Evolutionary conservation across 1,140 invertebrate genomes (phyloP).

Genomic region (Diabrotica undecimpunctata): DNA sequence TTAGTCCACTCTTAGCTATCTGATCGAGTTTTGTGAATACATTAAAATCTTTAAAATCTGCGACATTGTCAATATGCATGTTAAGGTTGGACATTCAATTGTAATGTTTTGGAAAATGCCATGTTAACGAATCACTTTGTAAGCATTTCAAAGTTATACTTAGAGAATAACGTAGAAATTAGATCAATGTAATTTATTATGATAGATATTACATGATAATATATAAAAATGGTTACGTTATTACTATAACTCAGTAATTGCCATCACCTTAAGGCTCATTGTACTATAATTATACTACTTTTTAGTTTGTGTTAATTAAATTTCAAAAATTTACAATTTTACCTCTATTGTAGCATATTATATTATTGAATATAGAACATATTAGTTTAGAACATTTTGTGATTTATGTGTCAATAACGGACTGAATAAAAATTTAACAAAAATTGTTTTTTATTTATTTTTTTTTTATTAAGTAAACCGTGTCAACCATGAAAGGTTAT

Average conservation of each 20-base stretch:
- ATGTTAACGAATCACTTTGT: no score
- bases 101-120: no score
- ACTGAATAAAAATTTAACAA: slow-evolving; percentile 32
- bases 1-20: no score
- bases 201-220: slow-evolving; percentile 11
- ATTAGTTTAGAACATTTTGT: slow-evolving; percentile 34
- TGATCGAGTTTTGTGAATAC: no score
- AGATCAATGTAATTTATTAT: slow-evolving; percentile 41
- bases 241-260: slow-evolving; percentile 30
- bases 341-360: slow-evolving; percentile 28
- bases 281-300: slow-evolving; percentile 25
- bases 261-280: slow-evolving; percentile 29
- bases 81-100: no score
- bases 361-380: slow-evolving; percentile 24
- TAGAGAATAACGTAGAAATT: slow-evolving; percentile 31
- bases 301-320: slow-evolving; percentile 27
- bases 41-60: no score
- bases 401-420: slow-evolving; percentile 38
- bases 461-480: no score
- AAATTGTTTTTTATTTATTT: neutral
- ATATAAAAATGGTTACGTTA: slow-evolving; percentile 23
- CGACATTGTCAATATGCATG: no score
- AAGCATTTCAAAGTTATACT: slow-evolving; percentile 39
- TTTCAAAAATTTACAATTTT: slow-evolving; percentile 26
- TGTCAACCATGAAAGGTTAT: no score